These are phyloP conservation scores for Urocyon cinereoargenteus DNA, from an alignment of 2,797 vertebrate genomes.

Conservation along the genomic window DNA sequence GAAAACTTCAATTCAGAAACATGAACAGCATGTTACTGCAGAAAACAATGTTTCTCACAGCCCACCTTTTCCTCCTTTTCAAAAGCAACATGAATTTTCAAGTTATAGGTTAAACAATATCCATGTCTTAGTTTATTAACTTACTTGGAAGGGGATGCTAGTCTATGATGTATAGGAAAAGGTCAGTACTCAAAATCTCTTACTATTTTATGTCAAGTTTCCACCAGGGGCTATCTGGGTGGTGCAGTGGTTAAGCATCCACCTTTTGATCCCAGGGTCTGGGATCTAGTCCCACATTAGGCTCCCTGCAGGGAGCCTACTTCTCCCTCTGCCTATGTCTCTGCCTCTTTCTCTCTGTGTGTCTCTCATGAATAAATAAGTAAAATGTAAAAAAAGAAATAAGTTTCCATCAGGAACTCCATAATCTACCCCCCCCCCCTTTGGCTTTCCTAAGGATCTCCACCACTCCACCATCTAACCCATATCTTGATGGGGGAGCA, in stretches of 20 bases:
- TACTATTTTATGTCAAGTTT: background rate
- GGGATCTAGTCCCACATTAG: no score
- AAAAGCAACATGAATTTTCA: slow-evolving; percentile 40
- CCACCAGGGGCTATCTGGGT: background rate
- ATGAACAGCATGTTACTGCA: background rate
- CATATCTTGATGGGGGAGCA: background rate
- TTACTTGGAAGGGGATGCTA: slow-evolving; percentile 20
- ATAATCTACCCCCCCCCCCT: background rate
- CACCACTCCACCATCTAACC: background rate
- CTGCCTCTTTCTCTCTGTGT: no score
- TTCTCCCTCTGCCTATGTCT: no score
- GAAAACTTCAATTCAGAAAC: background rate
- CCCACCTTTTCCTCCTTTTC: background rate
- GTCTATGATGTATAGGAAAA: background rate
- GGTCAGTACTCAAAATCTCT: background rate
- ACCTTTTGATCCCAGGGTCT: no score
- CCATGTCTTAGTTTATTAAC: slow-evolving; percentile 25
- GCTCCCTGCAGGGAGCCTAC: no score
- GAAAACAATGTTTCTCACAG: background rate
- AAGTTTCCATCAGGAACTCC: background rate
- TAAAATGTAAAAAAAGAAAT: no score
- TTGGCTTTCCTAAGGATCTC: background rate
- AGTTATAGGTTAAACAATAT: slow-evolving; percentile 42
- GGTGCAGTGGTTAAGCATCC: no score
- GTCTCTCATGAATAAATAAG: no score